These are phyloP conservation scores for Mantis religiosa DNA, from an alignment of 2,888 invertebrate species.

Conservation along the genomic window DNA sequence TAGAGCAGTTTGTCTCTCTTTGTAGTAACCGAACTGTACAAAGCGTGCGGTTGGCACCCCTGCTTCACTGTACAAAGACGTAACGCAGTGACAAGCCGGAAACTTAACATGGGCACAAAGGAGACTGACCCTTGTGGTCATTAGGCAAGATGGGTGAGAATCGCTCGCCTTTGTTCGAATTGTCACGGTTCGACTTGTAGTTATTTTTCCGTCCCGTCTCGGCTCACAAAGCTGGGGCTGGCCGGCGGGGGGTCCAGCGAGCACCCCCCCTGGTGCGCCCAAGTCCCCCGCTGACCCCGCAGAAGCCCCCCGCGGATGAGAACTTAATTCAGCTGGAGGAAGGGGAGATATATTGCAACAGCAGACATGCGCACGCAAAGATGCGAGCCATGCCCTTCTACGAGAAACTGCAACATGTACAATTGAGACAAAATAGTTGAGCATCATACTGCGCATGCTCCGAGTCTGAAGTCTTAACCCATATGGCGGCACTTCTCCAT, in stretches of 20 bases:
- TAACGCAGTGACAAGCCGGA: conserved; percentile 11
- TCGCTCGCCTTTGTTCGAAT: conserved; percentile 16
- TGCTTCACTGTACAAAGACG: neutral
- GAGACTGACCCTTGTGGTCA: conserved; percentile 20
- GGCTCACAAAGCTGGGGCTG: conserved; percentile 5
- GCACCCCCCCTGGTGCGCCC: conserved; percentile 19
- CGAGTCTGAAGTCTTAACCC: too few species aligned
- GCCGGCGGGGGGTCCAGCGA: conserved; percentile 20
- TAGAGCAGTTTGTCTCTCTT: neutral
- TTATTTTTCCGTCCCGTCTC: neutral
- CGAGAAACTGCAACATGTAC: neutral
- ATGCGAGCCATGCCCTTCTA: neutral
- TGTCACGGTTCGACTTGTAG: neutral
- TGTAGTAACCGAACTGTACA: neutral
- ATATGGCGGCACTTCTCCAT: too few species aligned
- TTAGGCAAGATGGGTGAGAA: conserved; percentile 13
- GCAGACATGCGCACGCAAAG: neutral
- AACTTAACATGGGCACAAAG: neutral
- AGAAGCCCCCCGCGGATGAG: conserved; percentile 29
- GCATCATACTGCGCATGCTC: too few species aligned
- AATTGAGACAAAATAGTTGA: too few species aligned
- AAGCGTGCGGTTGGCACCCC: neutral
- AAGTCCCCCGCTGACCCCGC: conserved; percentile 20
- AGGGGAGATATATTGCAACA: neutral
- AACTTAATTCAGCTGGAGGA: conserved; percentile 27